Percentiles rank a stretch among this genome's conserved stretches.
These are phyloP conservation scores for Hemithea aestivaria DNA, from an alignment of 2,888 invertebrate genomes.

Conservation along the genomic window DNA sequence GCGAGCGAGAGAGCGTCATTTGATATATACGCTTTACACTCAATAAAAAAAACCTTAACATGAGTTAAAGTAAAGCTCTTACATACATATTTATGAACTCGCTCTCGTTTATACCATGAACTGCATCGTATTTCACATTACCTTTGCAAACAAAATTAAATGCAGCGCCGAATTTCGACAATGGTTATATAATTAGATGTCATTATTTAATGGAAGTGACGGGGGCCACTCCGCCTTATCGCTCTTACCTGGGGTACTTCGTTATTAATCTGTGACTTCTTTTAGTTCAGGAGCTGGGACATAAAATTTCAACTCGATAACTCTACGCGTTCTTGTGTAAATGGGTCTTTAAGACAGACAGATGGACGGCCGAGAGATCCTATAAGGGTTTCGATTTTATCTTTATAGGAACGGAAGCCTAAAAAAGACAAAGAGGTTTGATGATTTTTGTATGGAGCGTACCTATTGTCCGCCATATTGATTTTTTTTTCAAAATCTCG, in stretches of 20 bases:
- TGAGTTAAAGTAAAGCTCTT: too few relatives aligned
- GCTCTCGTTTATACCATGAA: slow-evolving; percentile 21
- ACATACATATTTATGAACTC: not conserved
- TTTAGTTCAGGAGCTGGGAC: slow-evolving; percentile 12
- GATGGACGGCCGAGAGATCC: too few relatives aligned
- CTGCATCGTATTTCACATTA: slow-evolving; percentile 32
- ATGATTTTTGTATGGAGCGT: too few relatives aligned
- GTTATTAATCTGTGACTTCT: slow-evolving; percentile 23
- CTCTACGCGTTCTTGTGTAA: too few relatives aligned
- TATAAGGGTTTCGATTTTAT: too few relatives aligned
- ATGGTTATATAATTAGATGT: slow-evolving; percentile 67
- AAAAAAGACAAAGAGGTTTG: too few relatives aligned
- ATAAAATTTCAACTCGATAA: not conserved
- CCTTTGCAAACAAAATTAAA: slow-evolving; percentile 64
- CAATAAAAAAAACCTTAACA: too few relatives aligned
- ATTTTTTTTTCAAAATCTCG: too few relatives aligned
- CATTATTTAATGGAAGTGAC: slow-evolving; percentile 57
- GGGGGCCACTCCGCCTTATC: slow-evolving; percentile 40
- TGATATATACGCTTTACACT: too few relatives aligned
- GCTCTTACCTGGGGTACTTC: slow-evolving; percentile 39
- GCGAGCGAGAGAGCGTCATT: too few relatives aligned
- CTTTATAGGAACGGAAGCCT: not conserved
- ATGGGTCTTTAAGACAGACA: too few relatives aligned
- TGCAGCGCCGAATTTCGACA: slow-evolving; percentile 64
- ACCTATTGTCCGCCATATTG: too few relatives aligned